These are phyloP conservation scores for Cryptus armator DNA, from an alignment of 2,888 invertebrate genomes.

Conservation along the genomic window DNA sequence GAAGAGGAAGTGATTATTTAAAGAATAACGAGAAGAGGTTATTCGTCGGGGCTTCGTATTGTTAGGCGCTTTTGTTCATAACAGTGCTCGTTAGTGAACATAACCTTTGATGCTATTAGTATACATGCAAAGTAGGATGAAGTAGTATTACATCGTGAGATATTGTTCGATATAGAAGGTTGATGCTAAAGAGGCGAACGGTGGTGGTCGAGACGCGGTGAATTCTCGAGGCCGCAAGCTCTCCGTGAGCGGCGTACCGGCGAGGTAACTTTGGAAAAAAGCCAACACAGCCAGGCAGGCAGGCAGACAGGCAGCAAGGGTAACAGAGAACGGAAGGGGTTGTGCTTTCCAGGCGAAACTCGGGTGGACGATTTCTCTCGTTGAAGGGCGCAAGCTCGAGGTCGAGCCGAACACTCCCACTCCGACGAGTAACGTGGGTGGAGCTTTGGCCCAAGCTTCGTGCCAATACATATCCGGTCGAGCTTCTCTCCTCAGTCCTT, in stretches of 20 bases:
- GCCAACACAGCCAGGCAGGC: conserved; percentile 45
- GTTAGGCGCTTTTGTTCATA: background rate
- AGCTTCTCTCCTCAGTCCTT: conserved; percentile 78
- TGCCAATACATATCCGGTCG: conserved; percentile 82
- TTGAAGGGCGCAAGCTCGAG: conserved; percentile 80
- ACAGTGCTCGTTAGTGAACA: background rate
- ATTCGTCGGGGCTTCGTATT: background rate
- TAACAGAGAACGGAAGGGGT: conserved; percentile 75
- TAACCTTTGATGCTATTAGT: background rate
- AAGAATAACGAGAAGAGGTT: background rate
- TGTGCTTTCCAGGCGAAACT: conserved; percentile 74
- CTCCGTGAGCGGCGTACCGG: conserved; percentile 12
- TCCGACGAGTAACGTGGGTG: conserved; percentile 78
- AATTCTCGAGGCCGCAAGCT: conserved; percentile 47
- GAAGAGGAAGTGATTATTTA: background rate
- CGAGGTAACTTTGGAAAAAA: conserved; percentile 56
- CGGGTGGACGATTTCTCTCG: conserved; percentile 54
- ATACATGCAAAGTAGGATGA: background rate
- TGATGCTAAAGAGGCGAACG: conserved; percentile 23
- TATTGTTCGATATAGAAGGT: conserved; percentile 1
- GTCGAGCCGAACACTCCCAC: conserved; percentile 79
- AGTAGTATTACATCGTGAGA: background rate
- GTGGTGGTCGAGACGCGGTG: conserved; percentile 30
- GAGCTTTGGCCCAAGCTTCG: conserved; percentile 78
- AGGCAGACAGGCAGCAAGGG: conserved; percentile 49